These are phyloP conservation scores for Lutjanus argentimaculatus DNA, from an alignment of 2,797 vertebrate species.

Conservation along the genomic window DNA sequence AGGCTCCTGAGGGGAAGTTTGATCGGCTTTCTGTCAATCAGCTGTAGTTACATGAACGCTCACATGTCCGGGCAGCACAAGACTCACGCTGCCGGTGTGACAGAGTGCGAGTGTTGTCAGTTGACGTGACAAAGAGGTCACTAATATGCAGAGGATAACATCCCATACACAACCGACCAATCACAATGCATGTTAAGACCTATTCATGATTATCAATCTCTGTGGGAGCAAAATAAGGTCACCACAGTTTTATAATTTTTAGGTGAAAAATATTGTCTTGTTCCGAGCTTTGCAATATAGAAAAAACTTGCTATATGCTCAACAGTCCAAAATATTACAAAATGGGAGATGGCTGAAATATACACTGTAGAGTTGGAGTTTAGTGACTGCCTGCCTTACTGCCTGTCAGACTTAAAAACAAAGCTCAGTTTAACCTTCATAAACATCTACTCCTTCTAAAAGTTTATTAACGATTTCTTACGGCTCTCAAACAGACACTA, in stretches of 20 bases:
- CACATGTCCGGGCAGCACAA: constrained; percentile 67
- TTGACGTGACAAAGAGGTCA: constrained; percentile 55
- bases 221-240: not conserved
- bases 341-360: not conserved
- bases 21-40: constrained; percentile 77
- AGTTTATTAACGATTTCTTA: no score
- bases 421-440: no score
- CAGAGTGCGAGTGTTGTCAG: constrained; percentile 43
- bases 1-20: constrained; percentile 66
- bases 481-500: no score
- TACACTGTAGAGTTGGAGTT: no score
- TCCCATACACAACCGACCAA: constrained; percentile 41
- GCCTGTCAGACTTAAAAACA: no score
- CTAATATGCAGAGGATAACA: constrained; percentile 34
- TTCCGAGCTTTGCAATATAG: no score
- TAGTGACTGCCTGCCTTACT: no score
- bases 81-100: constrained; percentile 39
- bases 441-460: no score
- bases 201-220: not conserved
- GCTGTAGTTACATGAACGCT: constrained; percentile 65
- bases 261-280: not conserved
- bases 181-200: constrained; percentile 3
- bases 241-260: not conserved
- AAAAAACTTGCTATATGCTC: not conserved
- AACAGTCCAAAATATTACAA: not conserved